These are phyloP conservation scores for Conchocele bisecta DNA, from an alignment of 2,888 invertebrate genomes.

Conservation along the genomic window DNA sequence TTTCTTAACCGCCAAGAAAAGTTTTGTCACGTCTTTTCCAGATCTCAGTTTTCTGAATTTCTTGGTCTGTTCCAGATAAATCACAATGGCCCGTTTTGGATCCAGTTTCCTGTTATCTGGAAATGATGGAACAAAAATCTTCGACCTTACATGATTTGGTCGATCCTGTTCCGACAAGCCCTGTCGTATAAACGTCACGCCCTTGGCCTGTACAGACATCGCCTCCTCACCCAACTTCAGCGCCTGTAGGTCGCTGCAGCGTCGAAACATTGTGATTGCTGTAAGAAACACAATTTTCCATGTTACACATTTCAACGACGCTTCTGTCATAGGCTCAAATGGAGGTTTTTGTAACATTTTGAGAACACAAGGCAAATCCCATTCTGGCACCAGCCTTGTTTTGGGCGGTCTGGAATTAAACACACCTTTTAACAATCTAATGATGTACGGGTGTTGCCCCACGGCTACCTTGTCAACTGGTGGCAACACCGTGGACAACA, in stretches of 20 bases:
- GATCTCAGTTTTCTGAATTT: neutral
- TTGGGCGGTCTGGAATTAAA: constrained; percentile 30
- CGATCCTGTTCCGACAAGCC: constrained; percentile 28
- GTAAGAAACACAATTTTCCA: constrained; percentile 19
- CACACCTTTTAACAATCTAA: constrained; percentile 18
- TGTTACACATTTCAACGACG: constrained; percentile 13
- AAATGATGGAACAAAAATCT: constrained; percentile 27
- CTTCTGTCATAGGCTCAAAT: constrained; percentile 32
- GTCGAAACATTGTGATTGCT: constrained; percentile 25
- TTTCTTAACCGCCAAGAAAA: constrained; percentile 42
- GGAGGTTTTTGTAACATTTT: constrained; percentile 16
- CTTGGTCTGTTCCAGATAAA: neutral
- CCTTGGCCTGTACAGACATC: constrained; percentile 3
- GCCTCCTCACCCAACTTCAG: constrained; percentile 5
- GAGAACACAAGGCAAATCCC: constrained; percentile 34
- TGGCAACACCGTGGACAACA: constrained; percentile 14
- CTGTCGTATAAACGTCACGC: constrained; percentile 9
- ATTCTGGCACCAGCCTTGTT: constrained; percentile 24
- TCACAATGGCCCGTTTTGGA: constrained; percentile 6
- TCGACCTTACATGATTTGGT: constrained; percentile 8
- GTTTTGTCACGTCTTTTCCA: no score
- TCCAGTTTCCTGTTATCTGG: constrained; percentile 22
- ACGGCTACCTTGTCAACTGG: constrained; percentile 4
- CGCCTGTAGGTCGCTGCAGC: constrained; percentile 21
- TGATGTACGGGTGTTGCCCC: constrained; percentile 27